These are phyloP conservation scores for Platygyra sinensis DNA, from an alignment of 64 coral and sea anemone species.

Conservation along the genomic window DNA sequence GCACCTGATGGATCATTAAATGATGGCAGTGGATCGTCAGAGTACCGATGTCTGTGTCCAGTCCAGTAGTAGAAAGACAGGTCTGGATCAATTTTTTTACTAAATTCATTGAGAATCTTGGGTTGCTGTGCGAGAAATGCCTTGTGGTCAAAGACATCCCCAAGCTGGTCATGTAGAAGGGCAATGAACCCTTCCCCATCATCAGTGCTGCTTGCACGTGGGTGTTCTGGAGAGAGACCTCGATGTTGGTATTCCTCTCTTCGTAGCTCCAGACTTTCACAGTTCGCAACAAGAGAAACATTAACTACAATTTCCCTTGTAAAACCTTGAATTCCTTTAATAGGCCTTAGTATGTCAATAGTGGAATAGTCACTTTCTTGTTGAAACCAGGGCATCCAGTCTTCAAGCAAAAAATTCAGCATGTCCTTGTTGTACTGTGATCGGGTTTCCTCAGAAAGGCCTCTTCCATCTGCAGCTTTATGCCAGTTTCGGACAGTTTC, in stretches of 20 bases:
- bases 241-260: neutral
- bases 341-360: neutral
- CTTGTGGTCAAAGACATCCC: slow-evolving; percentile 37
- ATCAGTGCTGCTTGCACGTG: slow-evolving; percentile 12
- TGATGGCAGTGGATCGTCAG: neutral
- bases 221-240: slow-evolving; percentile 38
- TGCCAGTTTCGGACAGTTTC: slow-evolving; percentile 48
- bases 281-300: slow-evolving; percentile 41
- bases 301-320: slow-evolving; percentile 50
- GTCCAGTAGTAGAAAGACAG: slow-evolving; percentile 59
- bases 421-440: slow-evolving; percentile 32
- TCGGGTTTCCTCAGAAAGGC: slow-evolving; percentile 13
- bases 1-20: slow-evolving; percentile 49
- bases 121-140: neutral
- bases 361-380: neutral
- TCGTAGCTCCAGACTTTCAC: slow-evolving; percentile 30
- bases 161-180: slow-evolving; percentile 31
- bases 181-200: slow-evolving; percentile 42
- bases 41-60: slow-evolving; percentile 21
- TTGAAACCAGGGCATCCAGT: slow-evolving; percentile 51
- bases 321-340: slow-evolving; percentile 31
- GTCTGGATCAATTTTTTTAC: slow-evolving; percentile 43
- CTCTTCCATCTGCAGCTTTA: slow-evolving; percentile 47
- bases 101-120: slow-evolving; percentile 47
- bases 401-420: slow-evolving; percentile 37